phyloP scores from a whole-genome alignment of 2,797 vertebrate species.

The Hephaestus fuliginosus region DNA sequence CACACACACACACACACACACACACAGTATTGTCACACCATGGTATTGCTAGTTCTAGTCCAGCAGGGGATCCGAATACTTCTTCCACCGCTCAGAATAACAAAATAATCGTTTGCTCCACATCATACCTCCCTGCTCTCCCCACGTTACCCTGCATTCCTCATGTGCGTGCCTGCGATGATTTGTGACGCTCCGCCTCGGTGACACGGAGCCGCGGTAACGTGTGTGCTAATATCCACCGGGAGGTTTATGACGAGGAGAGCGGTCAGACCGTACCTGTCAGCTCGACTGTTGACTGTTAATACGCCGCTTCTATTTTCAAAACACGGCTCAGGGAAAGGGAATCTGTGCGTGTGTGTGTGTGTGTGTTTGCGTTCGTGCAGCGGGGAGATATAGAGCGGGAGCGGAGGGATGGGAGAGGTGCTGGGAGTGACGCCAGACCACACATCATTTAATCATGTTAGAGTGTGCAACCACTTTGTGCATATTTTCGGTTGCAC shows the following conservation, averaged over 20 bases:
- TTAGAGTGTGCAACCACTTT: constrained; percentile 81
- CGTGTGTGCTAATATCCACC: constrained; percentile 33
- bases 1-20: not conserved
- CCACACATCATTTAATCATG: constrained; percentile 85
- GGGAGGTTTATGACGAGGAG: constrained; percentile 30
- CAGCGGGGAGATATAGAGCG: constrained; percentile 65
- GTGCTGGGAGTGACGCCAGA: constrained; percentile 83
- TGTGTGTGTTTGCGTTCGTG: constrained; percentile 49
- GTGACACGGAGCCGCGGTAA: constrained; percentile 56
- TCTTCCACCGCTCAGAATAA: constrained; percentile 6
- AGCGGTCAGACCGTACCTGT: constrained; percentile 76
- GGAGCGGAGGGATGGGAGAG: constrained; percentile 69
- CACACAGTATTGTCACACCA: constrained; percentile 5
- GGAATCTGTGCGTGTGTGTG: constrained; percentile 62
- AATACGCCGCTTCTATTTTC: constrained; percentile 79
- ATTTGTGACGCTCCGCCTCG: constrained; percentile 58
- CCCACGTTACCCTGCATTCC: constrained; percentile 62
- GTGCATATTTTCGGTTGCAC: constrained; percentile 77
- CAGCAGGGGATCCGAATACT: constrained; percentile 9
- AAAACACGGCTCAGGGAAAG: constrained; percentile 78
- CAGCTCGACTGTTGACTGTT: constrained; percentile 82
- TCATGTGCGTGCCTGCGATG: constrained; percentile 56
- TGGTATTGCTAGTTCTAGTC: constrained; percentile 3
- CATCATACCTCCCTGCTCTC: constrained; percentile 7
- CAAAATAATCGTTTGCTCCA: constrained; percentile 29